Conservation (phyloP, 2,797 vertebrate genomes). For the Atherinosoma microstoma region DNA sequence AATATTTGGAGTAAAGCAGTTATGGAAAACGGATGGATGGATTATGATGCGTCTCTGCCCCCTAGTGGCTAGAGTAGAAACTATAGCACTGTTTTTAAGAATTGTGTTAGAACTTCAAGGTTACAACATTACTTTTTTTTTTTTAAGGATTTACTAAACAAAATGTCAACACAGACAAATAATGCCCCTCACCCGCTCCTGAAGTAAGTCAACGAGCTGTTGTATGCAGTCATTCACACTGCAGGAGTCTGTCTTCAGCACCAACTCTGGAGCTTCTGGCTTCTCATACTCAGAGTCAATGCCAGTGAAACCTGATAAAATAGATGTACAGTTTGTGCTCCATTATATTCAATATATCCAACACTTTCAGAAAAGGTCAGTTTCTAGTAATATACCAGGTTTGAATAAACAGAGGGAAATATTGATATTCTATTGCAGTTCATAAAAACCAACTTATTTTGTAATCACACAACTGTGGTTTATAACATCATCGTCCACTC, state of each 20-base stretch:
- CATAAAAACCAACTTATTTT: background rate
- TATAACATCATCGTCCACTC: background rate
- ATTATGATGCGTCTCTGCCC: slow-evolving; percentile 27
- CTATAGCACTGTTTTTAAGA: background rate
- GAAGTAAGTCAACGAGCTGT: slow-evolving; percentile 96
- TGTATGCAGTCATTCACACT: slow-evolving; percentile 96
- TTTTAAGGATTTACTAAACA: background rate
- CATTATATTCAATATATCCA: background rate
- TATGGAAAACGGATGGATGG: background rate
- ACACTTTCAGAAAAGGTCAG: background rate
- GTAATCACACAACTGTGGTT: background rate
- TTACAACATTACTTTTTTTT: background rate
- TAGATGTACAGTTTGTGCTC: background rate
- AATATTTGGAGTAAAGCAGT: background rate
- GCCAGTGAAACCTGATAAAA: slow-evolving; percentile 92
- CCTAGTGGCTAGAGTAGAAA: slow-evolving; percentile 43
- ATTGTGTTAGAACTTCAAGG: background rate
- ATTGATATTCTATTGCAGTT: background rate
- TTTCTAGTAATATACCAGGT: background rate
- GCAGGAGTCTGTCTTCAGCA: slow-evolving; percentile 96
- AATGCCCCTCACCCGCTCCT: slow-evolving; percentile 90
- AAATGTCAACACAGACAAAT: background rate
- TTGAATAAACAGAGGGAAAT: background rate
- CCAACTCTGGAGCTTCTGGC: slow-evolving; percentile 94
- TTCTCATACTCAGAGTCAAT: slow-evolving; percentile 99